These are phyloP conservation scores for Clusia tigrina DNA, from an alignment of 2,888 invertebrate genomes.

Conservation along the genomic window DNA sequence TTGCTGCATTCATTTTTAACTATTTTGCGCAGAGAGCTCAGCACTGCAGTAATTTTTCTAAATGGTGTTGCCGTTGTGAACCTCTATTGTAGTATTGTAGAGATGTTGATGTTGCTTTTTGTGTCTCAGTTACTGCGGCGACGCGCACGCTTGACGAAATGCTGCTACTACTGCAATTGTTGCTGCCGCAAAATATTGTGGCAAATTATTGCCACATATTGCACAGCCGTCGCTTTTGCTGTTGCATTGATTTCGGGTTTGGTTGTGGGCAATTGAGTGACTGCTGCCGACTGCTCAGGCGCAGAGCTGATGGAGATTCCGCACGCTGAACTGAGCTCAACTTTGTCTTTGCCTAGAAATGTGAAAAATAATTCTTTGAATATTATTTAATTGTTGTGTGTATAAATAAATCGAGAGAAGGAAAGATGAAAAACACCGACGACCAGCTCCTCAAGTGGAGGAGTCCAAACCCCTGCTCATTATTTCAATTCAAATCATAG, in stretches of 20 bases:
- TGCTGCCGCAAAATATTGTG: not conserved
- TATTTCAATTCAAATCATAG: too few relatives aligned
- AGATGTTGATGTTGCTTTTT: constrained; percentile 6
- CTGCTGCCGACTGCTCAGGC: not conserved
- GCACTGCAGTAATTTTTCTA: constrained; percentile 22
- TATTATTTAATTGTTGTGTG: too few relatives aligned
- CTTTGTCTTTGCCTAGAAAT: not conserved
- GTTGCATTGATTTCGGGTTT: not conserved
- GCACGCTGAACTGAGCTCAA: not conserved
- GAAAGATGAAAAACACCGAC: too few relatives aligned
- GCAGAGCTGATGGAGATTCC: not conserved
- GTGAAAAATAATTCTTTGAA: too few relatives aligned
- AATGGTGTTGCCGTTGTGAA: constrained; percentile 13
- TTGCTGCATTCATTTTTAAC: not conserved
- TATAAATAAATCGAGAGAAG: too few relatives aligned
- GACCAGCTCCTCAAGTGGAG: too few relatives aligned
- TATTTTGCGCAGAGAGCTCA: not conserved
- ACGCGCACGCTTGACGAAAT: constrained; percentile 26
- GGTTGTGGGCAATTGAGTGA: not conserved
- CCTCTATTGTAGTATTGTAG: constrained; percentile 8
- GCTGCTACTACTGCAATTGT: constrained; percentile 18
- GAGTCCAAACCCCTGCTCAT: too few relatives aligned
- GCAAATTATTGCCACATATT: constrained; percentile 19
- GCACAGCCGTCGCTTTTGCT: not conserved
- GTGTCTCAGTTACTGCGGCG: constrained; percentile 6